These are phyloP conservation scores for Rutpela maculata DNA, from an alignment of 2,888 invertebrate species.

Conservation along the genomic window DNA sequence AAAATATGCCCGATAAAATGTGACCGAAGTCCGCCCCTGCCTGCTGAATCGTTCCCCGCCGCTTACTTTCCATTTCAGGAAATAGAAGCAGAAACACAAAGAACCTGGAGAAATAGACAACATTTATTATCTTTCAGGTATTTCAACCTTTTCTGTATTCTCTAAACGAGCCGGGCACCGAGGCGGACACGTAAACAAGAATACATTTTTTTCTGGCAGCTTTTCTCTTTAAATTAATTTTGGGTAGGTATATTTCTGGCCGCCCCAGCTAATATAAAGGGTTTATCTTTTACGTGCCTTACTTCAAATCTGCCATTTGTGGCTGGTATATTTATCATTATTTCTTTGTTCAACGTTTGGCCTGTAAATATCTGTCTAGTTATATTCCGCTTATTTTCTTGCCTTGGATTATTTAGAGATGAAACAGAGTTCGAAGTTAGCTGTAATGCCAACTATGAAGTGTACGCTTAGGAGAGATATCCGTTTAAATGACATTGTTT, in stretches of 20 bases:
- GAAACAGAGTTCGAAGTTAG: neutral
- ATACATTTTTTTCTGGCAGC: slow-evolving; percentile 12
- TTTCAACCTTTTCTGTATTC: slow-evolving; percentile 6
- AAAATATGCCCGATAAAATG: too few relatives aligned
- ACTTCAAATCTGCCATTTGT: slow-evolving; percentile 11
- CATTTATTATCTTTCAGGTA: slow-evolving; percentile 27
- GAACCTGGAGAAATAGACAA: slow-evolving; percentile 12
- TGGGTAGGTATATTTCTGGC: slow-evolving; percentile 7
- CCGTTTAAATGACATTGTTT: neutral
- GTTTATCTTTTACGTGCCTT: slow-evolving; percentile 17
- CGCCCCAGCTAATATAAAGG: slow-evolving; percentile 8
- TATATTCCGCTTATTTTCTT: slow-evolving; percentile 7
- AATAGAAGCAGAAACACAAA: slow-evolving; percentile 30
- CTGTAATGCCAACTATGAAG: neutral
- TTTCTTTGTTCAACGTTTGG: slow-evolving; percentile 7
- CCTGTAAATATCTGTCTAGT: slow-evolving; percentile 3
- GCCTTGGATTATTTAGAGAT: neutral
- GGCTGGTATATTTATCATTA: slow-evolving; percentile 7
- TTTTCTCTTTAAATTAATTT: slow-evolving; percentile 7
- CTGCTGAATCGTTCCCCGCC: neutral
- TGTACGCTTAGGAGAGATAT: neutral
- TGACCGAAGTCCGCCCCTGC: neutral
- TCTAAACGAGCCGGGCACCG: neutral
- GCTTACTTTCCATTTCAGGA: slow-evolving; percentile 4
- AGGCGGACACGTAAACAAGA: slow-evolving; percentile 11